Conservation (phyloP, 2,113 vertebrate genomes). For the Tachysurus fulvidraco region DNA sequence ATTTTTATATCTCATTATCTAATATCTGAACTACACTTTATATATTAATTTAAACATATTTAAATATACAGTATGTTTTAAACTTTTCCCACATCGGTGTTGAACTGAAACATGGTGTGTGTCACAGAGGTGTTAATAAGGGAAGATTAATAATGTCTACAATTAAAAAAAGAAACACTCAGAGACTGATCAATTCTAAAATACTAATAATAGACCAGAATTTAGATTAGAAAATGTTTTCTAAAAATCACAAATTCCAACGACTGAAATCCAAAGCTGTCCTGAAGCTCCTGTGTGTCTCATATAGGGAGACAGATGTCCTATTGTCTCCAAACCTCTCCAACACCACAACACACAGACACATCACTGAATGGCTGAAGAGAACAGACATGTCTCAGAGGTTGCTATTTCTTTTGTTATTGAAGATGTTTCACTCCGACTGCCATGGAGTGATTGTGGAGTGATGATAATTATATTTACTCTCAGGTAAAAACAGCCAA, state of each 20-base stretch:
- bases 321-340: slow-evolving; percentile 41
- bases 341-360: neutral
- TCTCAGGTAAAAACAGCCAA: too few species aligned
- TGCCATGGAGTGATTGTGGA: too few species aligned
- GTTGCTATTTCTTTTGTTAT: neutral
- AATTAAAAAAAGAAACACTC: neutral
- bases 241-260: neutral
- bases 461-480: too few species aligned
- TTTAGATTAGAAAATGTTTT: too few species aligned
- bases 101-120: too few species aligned
- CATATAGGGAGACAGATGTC: slow-evolving; percentile 50
- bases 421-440: neutral
- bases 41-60: too few species aligned
- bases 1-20: too few species aligned
- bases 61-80: too few species aligned
- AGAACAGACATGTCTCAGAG: neutral
- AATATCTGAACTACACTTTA: too few species aligned
- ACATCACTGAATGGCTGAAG: neutral
- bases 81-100: too few species aligned
- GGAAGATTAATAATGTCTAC: neutral
- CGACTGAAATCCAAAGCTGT: neutral
- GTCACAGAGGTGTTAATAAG: too few species aligned
- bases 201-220: neutral
- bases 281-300: slow-evolving; percentile 19
- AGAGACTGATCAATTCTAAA: neutral